phyloP scores from a whole-genome alignment of 1,140 invertebrate genomes.

The Daktulosphaira vitifoliae region DNA sequence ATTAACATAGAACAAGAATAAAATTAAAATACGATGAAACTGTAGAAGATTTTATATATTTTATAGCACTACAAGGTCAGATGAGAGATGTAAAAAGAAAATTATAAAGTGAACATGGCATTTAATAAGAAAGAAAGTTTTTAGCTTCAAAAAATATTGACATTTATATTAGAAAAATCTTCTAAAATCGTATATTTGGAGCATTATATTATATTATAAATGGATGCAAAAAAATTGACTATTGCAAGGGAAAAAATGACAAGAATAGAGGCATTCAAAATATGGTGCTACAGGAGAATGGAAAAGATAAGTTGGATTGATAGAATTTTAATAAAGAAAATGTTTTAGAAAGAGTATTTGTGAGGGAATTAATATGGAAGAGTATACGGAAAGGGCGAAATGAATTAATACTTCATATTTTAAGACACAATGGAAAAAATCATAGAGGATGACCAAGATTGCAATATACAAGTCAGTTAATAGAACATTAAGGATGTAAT shows the following conservation, averaged over 20 bases:
- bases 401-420: conserved; percentile 7
- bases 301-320: no score
- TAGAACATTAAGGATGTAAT: no score
- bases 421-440: conserved; percentile 8
- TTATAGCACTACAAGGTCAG: not conserved
- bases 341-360: not conserved
- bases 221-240: not conserved
- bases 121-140: not conserved
- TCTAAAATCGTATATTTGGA: not conserved
- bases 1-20: not conserved
- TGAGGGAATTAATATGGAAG: no score
- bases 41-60: not conserved
- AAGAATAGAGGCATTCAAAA: conserved; percentile 6
- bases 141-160: not conserved
- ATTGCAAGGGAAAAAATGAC: not conserved
- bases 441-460: not conserved
- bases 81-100: no score
- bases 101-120: not conserved
- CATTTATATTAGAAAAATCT: not conserved
- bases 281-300: no score
- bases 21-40: not conserved
- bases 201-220: not conserved
- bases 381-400: not conserved
- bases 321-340: not conserved
- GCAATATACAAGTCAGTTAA: conserved; percentile 1